Evolutionary conservation across 2,888 invertebrate genomes (phyloP).

Genomic region (Trichogramma dendrolimi): DNA sequence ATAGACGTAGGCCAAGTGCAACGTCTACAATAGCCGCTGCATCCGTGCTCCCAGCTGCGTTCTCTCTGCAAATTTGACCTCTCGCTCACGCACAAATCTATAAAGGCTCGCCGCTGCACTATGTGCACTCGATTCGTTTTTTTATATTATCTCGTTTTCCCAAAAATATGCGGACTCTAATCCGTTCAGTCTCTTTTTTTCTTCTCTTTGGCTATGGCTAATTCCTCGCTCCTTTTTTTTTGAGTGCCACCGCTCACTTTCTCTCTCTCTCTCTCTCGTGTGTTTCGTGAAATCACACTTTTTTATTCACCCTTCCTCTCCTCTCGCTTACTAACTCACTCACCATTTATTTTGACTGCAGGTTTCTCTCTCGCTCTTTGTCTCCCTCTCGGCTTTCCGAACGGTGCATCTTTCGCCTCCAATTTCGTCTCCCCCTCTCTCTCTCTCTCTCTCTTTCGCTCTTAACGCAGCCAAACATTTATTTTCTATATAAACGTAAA

Average conservation of each 20-base stretch:
- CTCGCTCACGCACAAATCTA: too few relatives aligned
- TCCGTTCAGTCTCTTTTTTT: conserved; percentile 34
- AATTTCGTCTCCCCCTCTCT: conserved; percentile 1
- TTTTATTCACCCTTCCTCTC: not conserved
- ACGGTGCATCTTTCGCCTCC: not conserved
- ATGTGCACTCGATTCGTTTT: conserved; percentile 31
- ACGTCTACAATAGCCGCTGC: conserved; percentile 29
- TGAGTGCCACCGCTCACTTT: conserved; percentile 14
- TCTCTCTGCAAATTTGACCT: too few relatives aligned
- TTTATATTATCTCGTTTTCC: conserved; percentile 51
- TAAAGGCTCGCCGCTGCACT: not conserved
- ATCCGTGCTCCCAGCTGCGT: too few relatives aligned
- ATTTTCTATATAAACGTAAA: not conserved
- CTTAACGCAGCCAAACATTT: not conserved
- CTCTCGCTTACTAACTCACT: conserved; percentile 13
- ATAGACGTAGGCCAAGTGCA: conserved; percentile 22
- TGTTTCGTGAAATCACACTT: too few relatives aligned
- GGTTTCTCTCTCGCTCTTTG: not conserved
- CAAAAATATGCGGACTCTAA: conserved; percentile 49
- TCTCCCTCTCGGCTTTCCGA: not conserved
- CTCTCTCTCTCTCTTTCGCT: not conserved
- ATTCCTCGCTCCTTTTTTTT: conserved; percentile 16
- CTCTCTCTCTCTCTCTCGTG: not conserved
- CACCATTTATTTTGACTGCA: conserved; percentile 5
- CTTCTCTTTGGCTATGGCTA: conserved; percentile 22